Conservation (phyloP, 2,113 vertebrate genomes). For the Pardalotus punctatus region DNA sequence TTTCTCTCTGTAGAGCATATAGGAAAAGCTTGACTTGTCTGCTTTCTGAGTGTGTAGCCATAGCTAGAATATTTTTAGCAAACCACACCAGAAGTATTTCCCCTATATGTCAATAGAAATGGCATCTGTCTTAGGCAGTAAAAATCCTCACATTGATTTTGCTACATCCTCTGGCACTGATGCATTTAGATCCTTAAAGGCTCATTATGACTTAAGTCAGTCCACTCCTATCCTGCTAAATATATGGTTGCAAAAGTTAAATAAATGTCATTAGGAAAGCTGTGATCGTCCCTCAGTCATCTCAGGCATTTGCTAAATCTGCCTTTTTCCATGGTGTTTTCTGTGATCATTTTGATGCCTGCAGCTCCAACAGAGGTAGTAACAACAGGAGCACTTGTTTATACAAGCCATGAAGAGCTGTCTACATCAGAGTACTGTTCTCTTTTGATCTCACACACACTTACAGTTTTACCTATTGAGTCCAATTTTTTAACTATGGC, state of each 20-base stretch:
- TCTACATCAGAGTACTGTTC: background rate
- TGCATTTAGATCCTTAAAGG: background rate
- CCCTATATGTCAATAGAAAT: background rate
- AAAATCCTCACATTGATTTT: background rate
- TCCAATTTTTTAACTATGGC: background rate
- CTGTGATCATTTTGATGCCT: constrained; percentile 42
- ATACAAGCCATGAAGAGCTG: constrained; percentile 50
- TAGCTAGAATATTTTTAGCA: background rate
- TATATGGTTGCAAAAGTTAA: constrained; percentile 1
- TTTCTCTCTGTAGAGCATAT: background rate
- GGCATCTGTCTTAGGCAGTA: background rate
- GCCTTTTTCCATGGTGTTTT: constrained; percentile 16
- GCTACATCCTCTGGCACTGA: background rate
- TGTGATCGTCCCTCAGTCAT: constrained; percentile 49
- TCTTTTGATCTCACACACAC: constrained; percentile 21
- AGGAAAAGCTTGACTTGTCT: background rate
- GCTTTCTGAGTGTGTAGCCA: background rate
- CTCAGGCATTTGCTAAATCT: constrained; percentile 48
- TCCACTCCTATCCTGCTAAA: background rate
- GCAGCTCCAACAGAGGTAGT: constrained; percentile 35
- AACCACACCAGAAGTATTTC: background rate
- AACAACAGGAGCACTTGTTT: constrained; percentile 59
- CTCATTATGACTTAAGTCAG: background rate
- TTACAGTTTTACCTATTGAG: background rate
- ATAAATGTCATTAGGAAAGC: constrained; percentile 37